A percentile compares a stretch with the other conserved stretches of the same genome.
phyloP scores from a whole-genome alignment of 2,113 vertebrate genomes.

The Ailurus styani region DNA sequence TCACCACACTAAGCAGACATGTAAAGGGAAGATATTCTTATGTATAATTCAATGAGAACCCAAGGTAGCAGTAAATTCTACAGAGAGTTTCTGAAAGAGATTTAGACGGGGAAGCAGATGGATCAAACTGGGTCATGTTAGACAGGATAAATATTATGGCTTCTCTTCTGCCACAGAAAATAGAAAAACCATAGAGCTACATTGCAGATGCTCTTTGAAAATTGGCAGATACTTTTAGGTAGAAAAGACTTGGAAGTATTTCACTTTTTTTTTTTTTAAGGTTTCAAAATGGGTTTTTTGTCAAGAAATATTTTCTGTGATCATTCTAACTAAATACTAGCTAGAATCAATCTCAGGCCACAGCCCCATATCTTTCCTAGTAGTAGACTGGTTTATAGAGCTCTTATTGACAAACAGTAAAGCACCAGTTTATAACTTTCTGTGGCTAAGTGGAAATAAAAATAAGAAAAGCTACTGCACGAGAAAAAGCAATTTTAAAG shows the following conservation, averaged over 20 bases:
- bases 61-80: constrained; percentile 41
- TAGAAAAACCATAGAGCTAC: constrained; percentile 1
- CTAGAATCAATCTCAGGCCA: background rate
- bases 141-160: constrained; percentile 46
- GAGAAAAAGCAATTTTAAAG: constrained; percentile 27
- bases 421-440: constrained; percentile 32
- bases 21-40: background rate
- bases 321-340: constrained; percentile 42
- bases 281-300: constrained; percentile 25
- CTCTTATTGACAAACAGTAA: constrained; percentile 45
- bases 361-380: background rate
- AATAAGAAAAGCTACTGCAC: constrained; percentile 18
- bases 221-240: constrained; percentile 30
- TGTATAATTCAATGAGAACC: constrained; percentile 51
- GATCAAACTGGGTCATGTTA: constrained; percentile 57
- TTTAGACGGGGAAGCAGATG: constrained; percentile 37
- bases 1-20: background rate
- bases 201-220: constrained; percentile 25
- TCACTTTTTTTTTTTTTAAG: background rate
- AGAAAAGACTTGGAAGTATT: background rate
- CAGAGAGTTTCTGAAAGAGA: constrained; percentile 7
- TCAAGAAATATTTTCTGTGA: constrained; percentile 39
- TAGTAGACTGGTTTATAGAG: constrained; percentile 2
- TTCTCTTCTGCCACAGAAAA: constrained; percentile 39
- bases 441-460: constrained; percentile 43